phyloP scores from a whole-genome alignment of 2,888 invertebrate species.

The Pachymerium ferrugineum region DNA sequence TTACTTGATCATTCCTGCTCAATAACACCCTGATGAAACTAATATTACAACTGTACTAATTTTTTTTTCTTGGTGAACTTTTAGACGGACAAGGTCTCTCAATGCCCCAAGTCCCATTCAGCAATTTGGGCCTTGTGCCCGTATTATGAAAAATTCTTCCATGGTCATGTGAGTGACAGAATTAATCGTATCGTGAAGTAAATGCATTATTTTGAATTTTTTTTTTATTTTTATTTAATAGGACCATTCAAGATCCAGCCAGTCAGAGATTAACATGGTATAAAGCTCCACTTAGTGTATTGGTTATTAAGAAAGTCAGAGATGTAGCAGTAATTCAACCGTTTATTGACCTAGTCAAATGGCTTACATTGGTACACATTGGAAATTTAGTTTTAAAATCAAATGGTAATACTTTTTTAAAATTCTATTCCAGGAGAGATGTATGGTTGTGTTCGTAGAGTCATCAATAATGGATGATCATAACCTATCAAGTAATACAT shows the following conservation, averaged over 20 bases:
- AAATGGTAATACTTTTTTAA: too few species aligned
- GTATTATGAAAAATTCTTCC: slow-evolving; percentile 92
- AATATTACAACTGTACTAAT: not conserved
- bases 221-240: slow-evolving; percentile 51
- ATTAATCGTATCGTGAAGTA: too few species aligned
- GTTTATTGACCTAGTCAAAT: slow-evolving; percentile 85
- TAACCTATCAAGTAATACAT: slow-evolving; percentile 64
- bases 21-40: too few species aligned
- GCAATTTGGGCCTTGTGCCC: slow-evolving; percentile 96
- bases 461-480: slow-evolving; percentile 82
- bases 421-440: too few species aligned
- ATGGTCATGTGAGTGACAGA: slow-evolving; percentile 98
- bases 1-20: too few species aligned
- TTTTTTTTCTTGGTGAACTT: slow-evolving; percentile 47
- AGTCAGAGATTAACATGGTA: slow-evolving; percentile 95
- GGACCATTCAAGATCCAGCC: slow-evolving; percentile 96
- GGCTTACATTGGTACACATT: slow-evolving; percentile 74
- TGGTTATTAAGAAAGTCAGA: slow-evolving; percentile 93
- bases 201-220: too few species aligned
- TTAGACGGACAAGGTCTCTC: slow-evolving; percentile 85
- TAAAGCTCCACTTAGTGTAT: slow-evolving; percentile 90
- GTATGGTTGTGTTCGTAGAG: slow-evolving; percentile 94
- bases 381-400: not conserved
- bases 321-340: slow-evolving; percentile 83
- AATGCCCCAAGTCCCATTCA: slow-evolving; percentile 95